phyloP scores from a whole-genome alignment of 2,797 vertebrate species.

The Hozukius guyotensis region DNA sequence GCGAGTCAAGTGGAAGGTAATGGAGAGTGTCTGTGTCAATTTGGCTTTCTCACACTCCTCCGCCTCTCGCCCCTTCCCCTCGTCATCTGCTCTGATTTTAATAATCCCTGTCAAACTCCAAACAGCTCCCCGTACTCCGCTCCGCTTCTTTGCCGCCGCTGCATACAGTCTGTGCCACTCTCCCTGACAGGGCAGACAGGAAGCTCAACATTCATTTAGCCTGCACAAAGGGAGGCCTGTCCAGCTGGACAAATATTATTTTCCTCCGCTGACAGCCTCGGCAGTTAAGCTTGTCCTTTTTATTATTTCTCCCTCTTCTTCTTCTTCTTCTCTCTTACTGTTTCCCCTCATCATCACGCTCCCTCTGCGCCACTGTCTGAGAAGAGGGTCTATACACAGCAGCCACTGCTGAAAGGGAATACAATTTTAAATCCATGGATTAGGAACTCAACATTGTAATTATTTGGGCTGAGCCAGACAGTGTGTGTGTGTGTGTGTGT shows the following conservation, averaged over 20 bases:
- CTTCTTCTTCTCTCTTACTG: conserved; percentile 63
- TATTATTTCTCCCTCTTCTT: conserved; percentile 88
- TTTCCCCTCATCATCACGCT: conserved; percentile 67
- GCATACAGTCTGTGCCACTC: conserved; percentile 86
- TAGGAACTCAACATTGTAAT: conserved; percentile 87
- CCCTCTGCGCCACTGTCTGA: conserved; percentile 68
- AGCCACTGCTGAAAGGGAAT: conserved; percentile 81
- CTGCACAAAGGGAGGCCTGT: conserved; percentile 94
- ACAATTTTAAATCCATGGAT: conserved; percentile 84
- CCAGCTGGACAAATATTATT: conserved; percentile 99
- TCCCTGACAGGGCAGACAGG: conserved; percentile 95
- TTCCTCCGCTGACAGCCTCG: conserved; percentile 93
- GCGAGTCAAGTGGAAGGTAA: conserved; percentile 94
- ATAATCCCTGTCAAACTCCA: conserved; percentile 99
- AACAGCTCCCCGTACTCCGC: conserved; percentile 84
- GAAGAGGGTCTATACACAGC: conserved; percentile 74
- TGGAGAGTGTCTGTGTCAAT: conserved; percentile 98
- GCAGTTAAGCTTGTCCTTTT: conserved; percentile 90
- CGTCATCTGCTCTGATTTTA: conserved; percentile 95
- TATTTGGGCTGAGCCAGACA: conserved; percentile 68
- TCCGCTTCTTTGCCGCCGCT: conserved; percentile 58
- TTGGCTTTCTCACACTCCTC: conserved; percentile 91
- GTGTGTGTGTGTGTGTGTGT: neutral
- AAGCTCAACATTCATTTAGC: conserved; percentile 99
- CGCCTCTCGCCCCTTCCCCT: conserved; percentile 84